Percentiles rank a stretch among this genome's conserved stretches.
phyloP scores from a whole-genome alignment of 2,797 vertebrate genomes.

The Malurus leucopterus region DNA sequence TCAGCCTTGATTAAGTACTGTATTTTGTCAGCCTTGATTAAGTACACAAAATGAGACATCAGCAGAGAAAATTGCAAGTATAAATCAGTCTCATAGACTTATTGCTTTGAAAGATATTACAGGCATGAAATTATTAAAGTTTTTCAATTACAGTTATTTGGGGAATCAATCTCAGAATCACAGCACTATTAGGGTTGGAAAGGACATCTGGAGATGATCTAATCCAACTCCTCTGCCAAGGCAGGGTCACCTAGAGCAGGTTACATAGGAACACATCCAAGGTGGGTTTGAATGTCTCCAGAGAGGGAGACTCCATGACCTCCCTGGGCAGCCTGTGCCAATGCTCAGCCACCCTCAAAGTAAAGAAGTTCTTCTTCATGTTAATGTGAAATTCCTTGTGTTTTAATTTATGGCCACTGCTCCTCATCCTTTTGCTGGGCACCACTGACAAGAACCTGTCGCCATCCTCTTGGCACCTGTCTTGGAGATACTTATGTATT shows the following conservation, averaged over 20 bases:
- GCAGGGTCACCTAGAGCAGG: background rate
- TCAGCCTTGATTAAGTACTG: background rate
- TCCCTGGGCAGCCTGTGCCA: background rate
- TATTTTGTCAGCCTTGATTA: background rate
- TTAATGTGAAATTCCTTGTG: background rate
- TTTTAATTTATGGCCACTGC: background rate
- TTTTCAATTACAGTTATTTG: background rate
- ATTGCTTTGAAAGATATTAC: background rate
- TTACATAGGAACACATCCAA: background rate
- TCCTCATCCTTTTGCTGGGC: background rate
- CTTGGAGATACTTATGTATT: background rate
- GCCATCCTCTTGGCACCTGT: background rate
- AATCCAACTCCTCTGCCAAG: background rate
- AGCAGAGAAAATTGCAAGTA: background rate
- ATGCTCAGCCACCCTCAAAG: background rate
- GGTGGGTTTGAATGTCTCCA: background rate
- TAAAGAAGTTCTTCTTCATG: background rate
- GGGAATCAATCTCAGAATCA: background rate
- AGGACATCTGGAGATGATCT: background rate
- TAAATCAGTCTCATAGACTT: background rate
- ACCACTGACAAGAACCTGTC: background rate
- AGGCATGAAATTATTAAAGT: background rate
- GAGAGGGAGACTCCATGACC: accelerated
- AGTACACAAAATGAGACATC: background rate
- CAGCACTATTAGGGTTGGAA: background rate